Percentiles rank a stretch among this genome's conserved stretches.
Conservation (phyloP, 2,888 invertebrate species). For the Eupithecia subfuscata region DNA sequence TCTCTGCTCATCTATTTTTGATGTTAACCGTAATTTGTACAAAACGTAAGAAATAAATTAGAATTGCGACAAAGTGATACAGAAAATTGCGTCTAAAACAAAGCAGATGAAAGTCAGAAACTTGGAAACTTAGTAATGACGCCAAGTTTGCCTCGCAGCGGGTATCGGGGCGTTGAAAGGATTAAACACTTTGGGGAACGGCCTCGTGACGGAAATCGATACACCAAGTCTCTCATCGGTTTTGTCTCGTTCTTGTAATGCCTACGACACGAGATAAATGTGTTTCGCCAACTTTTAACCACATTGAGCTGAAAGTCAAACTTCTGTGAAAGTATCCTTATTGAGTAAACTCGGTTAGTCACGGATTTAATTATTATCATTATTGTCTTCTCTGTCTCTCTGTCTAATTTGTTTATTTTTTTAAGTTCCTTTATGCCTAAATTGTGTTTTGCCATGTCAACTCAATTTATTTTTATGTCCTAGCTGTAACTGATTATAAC, state of each 20-base stretch:
- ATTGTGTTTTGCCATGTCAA: no score
- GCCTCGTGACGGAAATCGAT: constrained; percentile 21
- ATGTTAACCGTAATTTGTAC: background rate
- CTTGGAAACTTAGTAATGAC: constrained; percentile 30
- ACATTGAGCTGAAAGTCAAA: background rate
- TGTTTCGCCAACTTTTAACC: constrained; percentile 4
- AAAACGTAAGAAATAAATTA: background rate
- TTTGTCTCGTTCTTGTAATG: constrained; percentile 15
- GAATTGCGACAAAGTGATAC: constrained; percentile 3
- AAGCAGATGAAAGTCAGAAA: constrained; percentile 20
- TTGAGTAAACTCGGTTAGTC: background rate
- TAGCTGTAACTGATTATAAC: no score
- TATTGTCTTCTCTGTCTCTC: no score
- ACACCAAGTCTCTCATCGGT: constrained; percentile 21
- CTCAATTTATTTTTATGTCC: no score
- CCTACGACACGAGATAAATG: constrained; percentile 1
- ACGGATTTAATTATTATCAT: background rate
- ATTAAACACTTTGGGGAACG: constrained; percentile 29
- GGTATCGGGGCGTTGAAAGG: constrained; percentile 31
- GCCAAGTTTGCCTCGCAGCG: constrained; percentile 14
- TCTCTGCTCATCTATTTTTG: background rate
- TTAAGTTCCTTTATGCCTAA: no score
- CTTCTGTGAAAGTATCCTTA: background rate
- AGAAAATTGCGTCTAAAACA: constrained; percentile 9
- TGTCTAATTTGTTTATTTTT: no score